phyloP scores from a whole-genome alignment of 1,140 invertebrate species.

The Daktulosphaira vitifoliae region DNA sequence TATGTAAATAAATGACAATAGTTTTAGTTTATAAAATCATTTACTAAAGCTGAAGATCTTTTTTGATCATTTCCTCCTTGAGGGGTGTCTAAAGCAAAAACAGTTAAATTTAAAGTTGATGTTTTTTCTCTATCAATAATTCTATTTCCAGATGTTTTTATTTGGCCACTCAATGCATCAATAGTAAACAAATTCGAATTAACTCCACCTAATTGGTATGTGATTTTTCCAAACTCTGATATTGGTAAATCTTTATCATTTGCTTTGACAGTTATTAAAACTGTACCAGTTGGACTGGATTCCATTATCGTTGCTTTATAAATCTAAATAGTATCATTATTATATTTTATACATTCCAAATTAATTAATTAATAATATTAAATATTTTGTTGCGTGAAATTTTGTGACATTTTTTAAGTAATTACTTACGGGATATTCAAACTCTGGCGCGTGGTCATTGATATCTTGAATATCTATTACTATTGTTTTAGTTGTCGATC shows the following conservation, averaged over 20 bases:
- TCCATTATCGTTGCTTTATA: slow-evolving; percentile 63
- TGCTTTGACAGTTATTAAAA: slow-evolving; percentile 59
- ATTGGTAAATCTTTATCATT: slow-evolving; percentile 59
- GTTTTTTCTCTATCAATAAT: slow-evolving; percentile 66
- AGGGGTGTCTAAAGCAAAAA: slow-evolving; percentile 65
- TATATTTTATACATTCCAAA: too few species aligned
- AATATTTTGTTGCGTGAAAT: too few species aligned
- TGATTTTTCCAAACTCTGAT: slow-evolving; percentile 56
- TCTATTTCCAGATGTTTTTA: slow-evolving; percentile 56
- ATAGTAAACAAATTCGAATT: slow-evolving; percentile 62
- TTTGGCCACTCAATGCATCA: slow-evolving; percentile 55
- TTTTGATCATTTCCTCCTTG: slow-evolving; percentile 55
- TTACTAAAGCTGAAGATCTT: slow-evolving; percentile 47
- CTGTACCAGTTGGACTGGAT: slow-evolving; percentile 57
- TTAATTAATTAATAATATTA: too few species aligned
- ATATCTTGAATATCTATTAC: slow-evolving; percentile 62
- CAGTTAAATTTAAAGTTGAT: slow-evolving; percentile 55
- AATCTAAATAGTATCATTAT: slow-evolving; percentile 41
- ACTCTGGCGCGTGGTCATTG: slow-evolving; percentile 70
- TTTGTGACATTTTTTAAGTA: too few species aligned
- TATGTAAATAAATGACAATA: not conserved
- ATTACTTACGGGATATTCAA: slow-evolving; percentile 51
- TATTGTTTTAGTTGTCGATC: slow-evolving; percentile 56
- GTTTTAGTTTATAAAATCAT: not conserved
- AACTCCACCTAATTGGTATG: slow-evolving; percentile 60